These are phyloP conservation scores for Nasalis larvatus DNA, from an alignment of 2,113 vertebrate species.

Conservation along the genomic window DNA sequence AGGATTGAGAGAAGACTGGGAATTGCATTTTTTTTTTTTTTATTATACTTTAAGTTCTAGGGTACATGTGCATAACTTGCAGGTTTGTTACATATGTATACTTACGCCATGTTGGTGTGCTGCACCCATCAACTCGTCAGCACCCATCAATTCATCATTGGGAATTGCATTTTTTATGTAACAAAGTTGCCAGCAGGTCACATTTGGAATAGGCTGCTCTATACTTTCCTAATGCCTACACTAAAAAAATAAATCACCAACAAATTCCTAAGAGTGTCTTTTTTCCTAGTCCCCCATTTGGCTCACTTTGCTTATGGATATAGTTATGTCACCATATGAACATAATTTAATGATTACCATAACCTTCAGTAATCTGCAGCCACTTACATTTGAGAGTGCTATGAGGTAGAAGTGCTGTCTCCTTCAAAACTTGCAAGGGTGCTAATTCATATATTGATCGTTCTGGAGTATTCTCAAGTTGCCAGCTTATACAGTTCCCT, in stretches of 20 bases:
- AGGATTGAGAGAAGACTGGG: not conserved
- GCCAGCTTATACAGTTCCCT: not conserved
- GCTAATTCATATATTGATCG: not conserved
- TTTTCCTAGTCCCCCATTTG: not conserved
- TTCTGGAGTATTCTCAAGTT: constrained; percentile 4
- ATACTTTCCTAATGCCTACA: not conserved
- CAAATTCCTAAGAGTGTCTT: not conserved
- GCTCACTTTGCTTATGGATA: not conserved
- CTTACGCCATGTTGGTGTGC: too few relatives aligned
- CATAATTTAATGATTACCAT: not conserved
- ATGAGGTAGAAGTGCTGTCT: not conserved
- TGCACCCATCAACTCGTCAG: too few relatives aligned
- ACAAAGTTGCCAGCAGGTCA: not conserved
- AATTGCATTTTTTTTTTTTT: not conserved
- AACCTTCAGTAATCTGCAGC: not conserved
- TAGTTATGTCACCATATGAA: not conserved
- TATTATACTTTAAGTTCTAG: too few relatives aligned
- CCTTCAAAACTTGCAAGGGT: not conserved
- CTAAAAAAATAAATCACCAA: not conserved
- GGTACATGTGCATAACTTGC: too few relatives aligned
- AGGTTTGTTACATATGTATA: too few relatives aligned
- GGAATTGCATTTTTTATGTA: not conserved
- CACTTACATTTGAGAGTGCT: not conserved
- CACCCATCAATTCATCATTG: too few relatives aligned
- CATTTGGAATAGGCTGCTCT: not conserved